A percentile compares a stretch with the other conserved stretches of the same genome.
Conservation (phyloP, 2,797 vertebrate species). For the Ptychobarbus kaznakovi region DNA sequence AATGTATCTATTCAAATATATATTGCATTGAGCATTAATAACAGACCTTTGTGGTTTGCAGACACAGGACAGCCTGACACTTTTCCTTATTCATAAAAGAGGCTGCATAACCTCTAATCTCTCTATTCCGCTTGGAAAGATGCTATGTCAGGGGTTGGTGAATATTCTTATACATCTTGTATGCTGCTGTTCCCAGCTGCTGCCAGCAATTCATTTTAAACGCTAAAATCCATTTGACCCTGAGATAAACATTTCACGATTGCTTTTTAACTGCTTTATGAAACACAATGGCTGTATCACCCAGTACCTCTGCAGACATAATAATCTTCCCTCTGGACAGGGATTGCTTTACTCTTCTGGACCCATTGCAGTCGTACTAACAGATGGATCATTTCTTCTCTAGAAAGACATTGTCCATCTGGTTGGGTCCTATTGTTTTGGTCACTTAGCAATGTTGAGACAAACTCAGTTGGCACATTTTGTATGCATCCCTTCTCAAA, state of each 20-base stretch:
- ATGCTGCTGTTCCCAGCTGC: slow-evolving; percentile 3
- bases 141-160: slow-evolving; percentile 16
- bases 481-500: background rate
- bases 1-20: background rate
- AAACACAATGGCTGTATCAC: slow-evolving; percentile 7
- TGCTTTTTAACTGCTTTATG: background rate
- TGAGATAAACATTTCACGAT: slow-evolving; percentile 22
- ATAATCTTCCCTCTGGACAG: slow-evolving; percentile 2
- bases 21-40: background rate
- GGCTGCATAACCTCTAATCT: slow-evolving; percentile 25
- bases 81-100: slow-evolving; percentile 20
- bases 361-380: background rate
- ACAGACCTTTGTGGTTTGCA: slow-evolving; percentile 10
- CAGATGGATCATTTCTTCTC: background rate
- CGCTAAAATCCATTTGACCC: slow-evolving; percentile 6
- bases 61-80: background rate
- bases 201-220: slow-evolving; percentile 25
- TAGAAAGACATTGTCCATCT: background rate
- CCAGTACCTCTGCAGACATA: background rate
- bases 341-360: background rate
- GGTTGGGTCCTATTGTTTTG: background rate
- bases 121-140: slow-evolving; percentile 1
- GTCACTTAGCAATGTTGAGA: background rate
- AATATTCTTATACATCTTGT: slow-evolving; percentile 28
- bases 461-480: background rate